Percentiles rank a stretch among this genome's conserved stretches.
phyloP scores from a whole-genome alignment of 1,140 invertebrate species.

The Drosophila rhopaloa region DNA sequence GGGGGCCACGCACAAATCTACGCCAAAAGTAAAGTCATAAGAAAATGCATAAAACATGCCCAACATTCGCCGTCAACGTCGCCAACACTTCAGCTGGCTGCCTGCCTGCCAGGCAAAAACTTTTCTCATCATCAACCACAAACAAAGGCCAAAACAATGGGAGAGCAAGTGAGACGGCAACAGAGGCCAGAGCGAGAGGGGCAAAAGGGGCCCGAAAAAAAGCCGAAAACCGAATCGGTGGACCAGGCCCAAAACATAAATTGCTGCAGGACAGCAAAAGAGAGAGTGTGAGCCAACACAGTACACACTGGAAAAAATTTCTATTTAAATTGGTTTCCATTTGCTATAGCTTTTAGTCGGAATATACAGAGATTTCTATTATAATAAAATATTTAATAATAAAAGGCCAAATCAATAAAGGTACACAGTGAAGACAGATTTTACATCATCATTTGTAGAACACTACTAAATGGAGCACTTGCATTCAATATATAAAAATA shows the following conservation, averaged over 20 bases:
- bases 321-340: too few relatives aligned
- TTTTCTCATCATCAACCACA: constrained; percentile 83
- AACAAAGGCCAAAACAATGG: constrained; percentile 80
- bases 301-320: constrained; percentile 1
- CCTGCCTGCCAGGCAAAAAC: constrained; percentile 75
- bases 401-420: not conserved
- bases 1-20: constrained; percentile 57
- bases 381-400: too few relatives aligned
- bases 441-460: too few relatives aligned
- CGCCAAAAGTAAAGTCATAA: constrained; percentile 79
- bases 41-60: constrained; percentile 83
- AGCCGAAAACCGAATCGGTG: constrained; percentile 52
- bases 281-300: constrained; percentile 3
- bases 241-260: constrained; percentile 75
- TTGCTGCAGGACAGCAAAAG: constrained; percentile 65
- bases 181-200: not conserved
- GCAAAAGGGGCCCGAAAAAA: constrained; percentile 30
- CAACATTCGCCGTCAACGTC: constrained; percentile 72
- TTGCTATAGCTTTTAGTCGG: too few relatives aligned
- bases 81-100: constrained; percentile 78
- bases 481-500: not conserved
- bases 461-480: too few relatives aligned
- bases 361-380: too few relatives aligned
- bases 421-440: too few relatives aligned
- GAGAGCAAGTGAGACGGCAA: constrained; percentile 17